Conservation (phyloP, 2,888 invertebrate genomes). For the Eledone cirrhosa region DNA sequence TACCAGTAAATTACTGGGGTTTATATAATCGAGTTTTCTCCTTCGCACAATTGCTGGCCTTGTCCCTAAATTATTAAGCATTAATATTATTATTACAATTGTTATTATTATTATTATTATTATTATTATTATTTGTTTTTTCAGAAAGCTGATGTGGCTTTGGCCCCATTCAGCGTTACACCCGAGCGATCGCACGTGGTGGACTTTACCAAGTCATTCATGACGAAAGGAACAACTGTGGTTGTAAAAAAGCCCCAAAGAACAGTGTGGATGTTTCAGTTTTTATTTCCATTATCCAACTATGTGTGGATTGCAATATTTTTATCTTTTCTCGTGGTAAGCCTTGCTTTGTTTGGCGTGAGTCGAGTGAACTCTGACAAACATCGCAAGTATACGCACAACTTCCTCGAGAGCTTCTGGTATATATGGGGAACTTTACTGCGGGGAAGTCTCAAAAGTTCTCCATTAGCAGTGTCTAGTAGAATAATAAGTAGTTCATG, state of each 20-base stretch:
- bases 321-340: slow-evolving; percentile 52
- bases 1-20: too few relatives aligned
- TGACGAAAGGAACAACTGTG: slow-evolving; percentile 93
- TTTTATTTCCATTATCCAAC: slow-evolving; percentile 90
- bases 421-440: slow-evolving; percentile 61
- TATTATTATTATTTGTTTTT: slow-evolving; percentile 41
- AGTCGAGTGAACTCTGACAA: slow-evolving; percentile 55
- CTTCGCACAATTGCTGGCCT: too few relatives aligned
- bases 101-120: too few relatives aligned
- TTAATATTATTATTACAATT: too few relatives aligned
- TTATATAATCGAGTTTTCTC: too few relatives aligned
- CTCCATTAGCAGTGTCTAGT: slow-evolving; percentile 55
- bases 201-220: slow-evolving; percentile 97
- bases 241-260: slow-evolving; percentile 90
- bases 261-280: slow-evolving; percentile 91
- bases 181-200: slow-evolving; percentile 90
- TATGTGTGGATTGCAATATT: slow-evolving; percentile 75
- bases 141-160: slow-evolving; percentile 93
- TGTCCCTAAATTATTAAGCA: too few relatives aligned
- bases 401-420: slow-evolving; percentile 60
- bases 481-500: slow-evolving; percentile 56
- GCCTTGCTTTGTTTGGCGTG: slow-evolving; percentile 55
- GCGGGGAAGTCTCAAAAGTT: slow-evolving; percentile 52
- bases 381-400: slow-evolving; percentile 42
- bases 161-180: slow-evolving; percentile 93